Evolutionary conservation across 2,888 invertebrate genomes (phyloP).

Genomic region (Serripes groenlandicus): DNA sequence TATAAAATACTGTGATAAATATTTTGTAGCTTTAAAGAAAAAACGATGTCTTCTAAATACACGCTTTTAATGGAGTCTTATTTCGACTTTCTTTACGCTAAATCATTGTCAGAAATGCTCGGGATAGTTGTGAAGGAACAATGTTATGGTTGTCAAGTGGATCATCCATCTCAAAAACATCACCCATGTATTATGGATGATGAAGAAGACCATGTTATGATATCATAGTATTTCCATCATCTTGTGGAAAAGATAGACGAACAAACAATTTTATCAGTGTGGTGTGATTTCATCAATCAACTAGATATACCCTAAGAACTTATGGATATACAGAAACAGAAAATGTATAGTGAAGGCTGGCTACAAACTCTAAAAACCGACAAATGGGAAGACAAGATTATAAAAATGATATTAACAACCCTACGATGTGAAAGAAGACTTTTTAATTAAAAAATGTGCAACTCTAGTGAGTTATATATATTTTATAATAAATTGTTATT

Average conservation of each 20-base stretch:
- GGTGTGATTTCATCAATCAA: slow-evolving; percentile 15
- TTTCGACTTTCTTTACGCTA: slow-evolving; percentile 44
- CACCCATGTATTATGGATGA: slow-evolving; percentile 44
- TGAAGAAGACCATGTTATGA: slow-evolving; percentile 28
- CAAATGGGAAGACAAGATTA: slow-evolving; percentile 41
- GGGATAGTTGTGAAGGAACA: slow-evolving; percentile 1
- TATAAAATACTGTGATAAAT: too few species aligned
- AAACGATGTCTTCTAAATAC: too few species aligned
- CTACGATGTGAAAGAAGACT: slow-evolving; percentile 19
- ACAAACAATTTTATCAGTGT: slow-evolving; percentile 15
- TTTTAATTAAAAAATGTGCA: too few species aligned
- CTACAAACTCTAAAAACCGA: slow-evolving; percentile 38
- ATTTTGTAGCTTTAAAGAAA: too few species aligned
- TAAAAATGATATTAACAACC: slow-evolving; percentile 26
- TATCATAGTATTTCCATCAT: slow-evolving; percentile 40
- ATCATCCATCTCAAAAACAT: slow-evolving; percentile 41
- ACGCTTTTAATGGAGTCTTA: slow-evolving; percentile 43
- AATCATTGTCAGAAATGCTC: slow-evolving; percentile 30
- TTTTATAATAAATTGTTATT: too few species aligned
- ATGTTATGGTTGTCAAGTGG: slow-evolving; percentile 33
- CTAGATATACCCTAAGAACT: slow-evolving; percentile 23
- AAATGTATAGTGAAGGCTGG: slow-evolving; percentile 28
- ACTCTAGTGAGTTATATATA: too few species aligned
- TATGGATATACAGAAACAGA: slow-evolving; percentile 39
- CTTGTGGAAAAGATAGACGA: slow-evolving; percentile 37